Evolutionary conservation across 1,140 invertebrate species (phyloP).

Genomic region (Drusus annulatus): DNA sequence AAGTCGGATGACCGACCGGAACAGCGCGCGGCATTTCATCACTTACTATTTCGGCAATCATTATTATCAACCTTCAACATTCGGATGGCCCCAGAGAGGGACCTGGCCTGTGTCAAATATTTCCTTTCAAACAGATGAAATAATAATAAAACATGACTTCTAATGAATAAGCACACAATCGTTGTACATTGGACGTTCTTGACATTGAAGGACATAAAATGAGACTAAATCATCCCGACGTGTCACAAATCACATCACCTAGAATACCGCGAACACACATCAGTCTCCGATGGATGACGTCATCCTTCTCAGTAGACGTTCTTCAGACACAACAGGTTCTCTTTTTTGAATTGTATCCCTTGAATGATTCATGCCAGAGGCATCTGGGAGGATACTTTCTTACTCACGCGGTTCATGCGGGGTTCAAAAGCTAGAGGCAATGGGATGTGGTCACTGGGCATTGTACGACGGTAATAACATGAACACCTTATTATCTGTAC

Average conservation of each 20-base stretch:
- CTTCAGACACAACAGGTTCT: conserved; percentile 35
- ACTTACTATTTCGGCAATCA: neutral
- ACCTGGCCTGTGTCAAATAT: too few relatives aligned
- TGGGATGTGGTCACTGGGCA: neutral
- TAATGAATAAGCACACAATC: too few relatives aligned
- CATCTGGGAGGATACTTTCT: neutral
- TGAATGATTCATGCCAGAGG: conserved; percentile 24
- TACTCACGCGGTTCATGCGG: neutral
- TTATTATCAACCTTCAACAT: too few relatives aligned
- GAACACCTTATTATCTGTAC: too few relatives aligned
- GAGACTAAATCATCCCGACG: neutral
- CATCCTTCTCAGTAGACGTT: conserved; percentile 15
- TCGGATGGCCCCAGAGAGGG: too few relatives aligned
- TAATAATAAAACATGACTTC: too few relatives aligned
- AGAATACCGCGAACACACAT: neutral
- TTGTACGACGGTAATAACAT: too few relatives aligned
- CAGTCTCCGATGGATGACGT: conserved; percentile 10
- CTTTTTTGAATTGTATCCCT: conserved; percentile 3
- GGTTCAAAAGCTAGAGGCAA: neutral
- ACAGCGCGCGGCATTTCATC: conserved; percentile 2
- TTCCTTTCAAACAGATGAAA: too few relatives aligned
- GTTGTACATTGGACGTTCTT: too few relatives aligned
- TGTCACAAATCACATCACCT: neutral
- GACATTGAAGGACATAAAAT: neutral
- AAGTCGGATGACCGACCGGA: neutral